These are phyloP conservation scores for Phrynocephalus vlangalii DNA, from an alignment of 2,797 vertebrate species.

Conservation along the genomic window DNA sequence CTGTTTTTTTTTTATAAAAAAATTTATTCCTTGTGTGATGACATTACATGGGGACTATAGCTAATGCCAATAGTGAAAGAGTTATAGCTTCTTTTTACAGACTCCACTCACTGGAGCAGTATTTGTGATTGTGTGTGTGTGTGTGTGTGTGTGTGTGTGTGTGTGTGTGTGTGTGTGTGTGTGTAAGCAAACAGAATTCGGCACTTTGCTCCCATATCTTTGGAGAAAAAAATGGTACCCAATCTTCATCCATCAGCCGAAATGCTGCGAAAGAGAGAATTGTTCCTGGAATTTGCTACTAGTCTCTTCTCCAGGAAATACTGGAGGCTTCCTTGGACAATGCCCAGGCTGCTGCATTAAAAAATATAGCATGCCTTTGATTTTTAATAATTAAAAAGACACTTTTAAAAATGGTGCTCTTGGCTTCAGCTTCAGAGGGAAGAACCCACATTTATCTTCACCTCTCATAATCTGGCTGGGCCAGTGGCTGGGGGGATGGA, in stretches of 20 bases:
- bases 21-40: too few relatives aligned
- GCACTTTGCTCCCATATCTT: not conserved
- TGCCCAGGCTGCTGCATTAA: constrained; percentile 45
- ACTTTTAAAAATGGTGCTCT: constrained; percentile 42
- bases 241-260: not conserved
- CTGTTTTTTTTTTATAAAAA: too few relatives aligned
- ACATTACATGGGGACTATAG: too few relatives aligned
- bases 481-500: too few relatives aligned
- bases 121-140: too few relatives aligned
- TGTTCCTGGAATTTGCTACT: constrained; percentile 16
- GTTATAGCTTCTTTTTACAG: too few relatives aligned
- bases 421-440: constrained; percentile 32
- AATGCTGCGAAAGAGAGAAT: not conserved
- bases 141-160: too few relatives aligned
- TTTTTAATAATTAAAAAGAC: constrained; percentile 75
- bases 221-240: not conserved
- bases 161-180: not conserved
- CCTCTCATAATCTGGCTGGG: constrained; percentile 48
- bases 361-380: constrained; percentile 56
- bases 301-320: constrained; percentile 10
- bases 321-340: not conserved
- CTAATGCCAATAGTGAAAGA: too few relatives aligned
- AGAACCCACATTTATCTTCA: constrained; percentile 48
- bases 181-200: not conserved
- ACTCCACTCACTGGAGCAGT: too few relatives aligned